phyloP scores from a whole-genome alignment of 2,113 vertebrate genomes.

The Anguilla japonica region DNA sequence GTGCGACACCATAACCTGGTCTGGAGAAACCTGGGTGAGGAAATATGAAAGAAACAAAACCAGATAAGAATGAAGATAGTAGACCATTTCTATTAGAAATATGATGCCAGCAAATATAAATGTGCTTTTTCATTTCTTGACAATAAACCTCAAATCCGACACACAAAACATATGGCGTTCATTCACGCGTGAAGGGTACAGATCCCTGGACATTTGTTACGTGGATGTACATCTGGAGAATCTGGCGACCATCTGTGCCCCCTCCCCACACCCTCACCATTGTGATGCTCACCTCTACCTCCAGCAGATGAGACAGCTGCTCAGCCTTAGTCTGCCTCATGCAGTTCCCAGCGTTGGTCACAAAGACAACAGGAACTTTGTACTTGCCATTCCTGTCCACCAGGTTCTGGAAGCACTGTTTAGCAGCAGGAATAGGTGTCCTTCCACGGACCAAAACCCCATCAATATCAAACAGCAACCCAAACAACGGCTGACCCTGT shows the following conservation, averaged over 20 bases:
- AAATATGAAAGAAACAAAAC: neutral
- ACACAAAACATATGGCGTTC: neutral
- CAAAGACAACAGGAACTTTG: slow-evolving; percentile 89
- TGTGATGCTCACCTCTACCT: slow-evolving; percentile 75
- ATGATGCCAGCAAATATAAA: neutral
- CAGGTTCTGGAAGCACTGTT: slow-evolving; percentile 79
- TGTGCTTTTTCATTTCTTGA: neutral
- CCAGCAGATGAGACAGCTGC: slow-evolving; percentile 80
- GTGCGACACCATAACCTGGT: slow-evolving; percentile 91
- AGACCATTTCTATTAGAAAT: neutral
- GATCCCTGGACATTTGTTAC: neutral
- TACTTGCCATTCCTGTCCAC: slow-evolving; percentile 74
- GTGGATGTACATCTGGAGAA: neutral
- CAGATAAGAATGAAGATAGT: neutral
- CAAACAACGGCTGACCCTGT: slow-evolving; percentile 75
- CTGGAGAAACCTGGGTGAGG: slow-evolving; percentile 79
- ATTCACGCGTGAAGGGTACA: neutral
- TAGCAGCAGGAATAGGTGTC: slow-evolving; percentile 81
- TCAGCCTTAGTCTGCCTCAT: slow-evolving; percentile 79
- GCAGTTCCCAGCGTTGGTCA: slow-evolving; percentile 93
- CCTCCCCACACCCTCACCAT: neutral
- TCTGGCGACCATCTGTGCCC: neutral
- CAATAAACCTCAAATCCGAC: neutral
- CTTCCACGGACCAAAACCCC: slow-evolving; percentile 89
- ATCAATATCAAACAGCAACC: slow-evolving; percentile 91